These are phyloP conservation scores for Zootermopsis nevadensis DNA, from an alignment of 2,888 invertebrate species.

Conservation along the genomic window DNA sequence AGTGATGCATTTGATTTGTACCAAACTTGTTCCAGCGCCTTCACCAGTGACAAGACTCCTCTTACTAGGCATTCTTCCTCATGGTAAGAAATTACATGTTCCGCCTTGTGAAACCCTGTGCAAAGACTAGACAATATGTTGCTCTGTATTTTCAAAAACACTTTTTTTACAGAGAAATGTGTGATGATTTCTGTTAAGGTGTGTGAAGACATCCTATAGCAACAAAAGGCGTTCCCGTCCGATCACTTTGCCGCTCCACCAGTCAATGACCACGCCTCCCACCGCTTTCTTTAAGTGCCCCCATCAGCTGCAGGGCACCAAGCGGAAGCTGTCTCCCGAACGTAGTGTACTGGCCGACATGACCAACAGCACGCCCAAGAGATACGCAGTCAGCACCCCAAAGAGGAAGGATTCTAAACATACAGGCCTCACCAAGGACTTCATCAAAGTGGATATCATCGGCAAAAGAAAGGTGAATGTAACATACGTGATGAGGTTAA, in stretches of 20 bases:
- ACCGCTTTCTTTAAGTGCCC: neutral
- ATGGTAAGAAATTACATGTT: neutral
- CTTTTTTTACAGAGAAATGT: neutral
- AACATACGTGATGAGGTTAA: neutral
- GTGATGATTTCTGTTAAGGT: neutral
- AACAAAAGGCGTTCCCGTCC: neutral
- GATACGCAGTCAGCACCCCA: neutral
- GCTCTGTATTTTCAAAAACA: no score
- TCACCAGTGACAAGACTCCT: neutral
- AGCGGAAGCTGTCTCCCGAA: slow-evolving; percentile 2
- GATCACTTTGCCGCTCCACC: neutral
- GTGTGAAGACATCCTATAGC: neutral
- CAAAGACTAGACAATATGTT: no score
- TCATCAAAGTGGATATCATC: neutral
- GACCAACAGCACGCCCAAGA: slow-evolving; percentile 26
- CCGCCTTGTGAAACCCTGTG: no score
- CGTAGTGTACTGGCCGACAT: slow-evolving; percentile 12
- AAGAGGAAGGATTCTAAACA: neutral
- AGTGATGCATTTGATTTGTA: slow-evolving; percentile 20
- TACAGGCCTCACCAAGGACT: slow-evolving; percentile 9
- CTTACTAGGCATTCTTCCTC: neutral
- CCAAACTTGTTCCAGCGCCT: neutral
- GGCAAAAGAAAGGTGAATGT: neutral
- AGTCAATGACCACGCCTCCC: neutral
- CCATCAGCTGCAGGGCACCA: neutral